Base-by-base conservation (phyloP, 2,888 invertebrate species). In the Caenorhabditis uteleia region DNA sequence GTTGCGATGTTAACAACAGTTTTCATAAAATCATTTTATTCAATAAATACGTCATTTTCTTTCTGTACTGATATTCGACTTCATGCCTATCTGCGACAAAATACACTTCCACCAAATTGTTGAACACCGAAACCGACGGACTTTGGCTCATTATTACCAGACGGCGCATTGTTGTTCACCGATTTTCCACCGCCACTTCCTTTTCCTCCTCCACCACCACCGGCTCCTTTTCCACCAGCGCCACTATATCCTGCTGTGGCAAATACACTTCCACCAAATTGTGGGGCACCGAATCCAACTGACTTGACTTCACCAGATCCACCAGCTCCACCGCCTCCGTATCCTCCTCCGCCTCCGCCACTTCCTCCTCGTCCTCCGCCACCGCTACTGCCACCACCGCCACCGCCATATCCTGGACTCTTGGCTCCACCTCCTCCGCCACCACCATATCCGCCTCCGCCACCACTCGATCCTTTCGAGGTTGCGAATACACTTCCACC, bases 401-500 rank as follows among this genome's bases (percentile, higher is more conserved):
- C 45, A 25, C 47, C 56, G 18, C 25, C 49, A 25, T 33, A 36
- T 20, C 54, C 54, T 18, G 34, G 33, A 18, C n/a, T n/a, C n/a
- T n/a, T n/a, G n/a, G n/a, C 21, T 44, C 48, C 42, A 16, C 47
- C 54, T 42, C 43, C 48, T 8, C 38, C 43, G 31, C 29, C 33
- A 25, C 56, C 56, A 29, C 33, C 43, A 18, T 33, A n/a, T 34
- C 48, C 48, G 40, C 38, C 20, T 34, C 27, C 21, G 38, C 55
- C 10, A 46, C 33, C 14, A 31, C 34, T n/a, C 38, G 44, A 44
- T 36, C 53, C 36, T 48, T 49, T 14, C 14, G 31, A 7, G 31
- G 31, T 29, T 7, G 44, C 53, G 29, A 53, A 47, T 6, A 59
- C 53, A 48, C 53, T 53, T 16, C 27, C 53, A 48, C 59, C 59